Evolutionary conservation across 2,888 invertebrate species (phyloP), one percentile per base, ranked within the genome.

Genomic region (Brachypterus glaber): DNA sequence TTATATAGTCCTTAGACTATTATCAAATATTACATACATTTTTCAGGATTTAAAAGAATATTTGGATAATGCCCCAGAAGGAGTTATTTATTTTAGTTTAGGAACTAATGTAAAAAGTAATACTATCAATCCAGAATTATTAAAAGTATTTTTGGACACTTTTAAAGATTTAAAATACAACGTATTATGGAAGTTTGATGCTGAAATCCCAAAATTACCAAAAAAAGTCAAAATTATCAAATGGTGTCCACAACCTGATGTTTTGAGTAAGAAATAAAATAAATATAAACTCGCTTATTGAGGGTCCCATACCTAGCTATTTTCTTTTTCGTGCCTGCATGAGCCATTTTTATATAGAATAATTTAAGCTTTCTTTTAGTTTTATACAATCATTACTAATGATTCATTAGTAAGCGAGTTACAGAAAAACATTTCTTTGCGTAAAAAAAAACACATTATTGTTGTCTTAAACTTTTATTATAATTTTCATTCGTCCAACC

Each of bases 101-200:
- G 71, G 71, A 1, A 57, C 66, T 1, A 60, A 63, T 33, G 52
- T 68, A 4, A 59, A 60, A 45, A 59, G 60, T 26, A 46, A 52
- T 7, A 41, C 53, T 11, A 41, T 70, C 31, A 50, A 60, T 5
- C 39, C 49, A 16, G 43, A 59, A 5, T 54, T 52, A 11, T 33
- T 55, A 4, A 43, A 59, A 12, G 51, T 50, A 3, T 49, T 69
- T 14, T 16, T 64, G 3, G 49, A 54, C 12, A 58, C 60, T 3
- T 64, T 70, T 37, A 38, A 58, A 1, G 50, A 60, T 42, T 39
- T 69, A 11, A 62, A 64, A 2, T 65, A 66, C 41, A 60, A 59
- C 33, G 54, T 69, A 12, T 40, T 70, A 2, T 69, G 67, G 67
- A 69, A 68, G 53, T 66, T 58, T 51, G 68, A 69, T n/a, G 51